These are phyloP conservation scores for Actenoides hombroni DNA, from an alignment of 2,113 vertebrate genomes.

Conservation along the genomic window DNA sequence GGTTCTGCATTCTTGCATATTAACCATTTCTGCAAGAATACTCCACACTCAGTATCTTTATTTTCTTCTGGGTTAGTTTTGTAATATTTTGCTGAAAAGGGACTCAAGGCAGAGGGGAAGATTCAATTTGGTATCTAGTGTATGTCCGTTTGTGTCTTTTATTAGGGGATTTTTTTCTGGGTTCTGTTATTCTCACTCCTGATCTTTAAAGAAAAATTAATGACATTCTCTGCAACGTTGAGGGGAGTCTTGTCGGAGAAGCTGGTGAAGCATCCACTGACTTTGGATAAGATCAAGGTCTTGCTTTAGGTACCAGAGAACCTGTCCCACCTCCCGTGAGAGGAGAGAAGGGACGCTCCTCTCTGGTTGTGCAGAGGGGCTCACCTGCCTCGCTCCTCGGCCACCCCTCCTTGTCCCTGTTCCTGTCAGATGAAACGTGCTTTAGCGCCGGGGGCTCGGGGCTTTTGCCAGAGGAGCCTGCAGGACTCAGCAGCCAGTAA, in stretches of 20 bases:
- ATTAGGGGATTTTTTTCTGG: not conserved
- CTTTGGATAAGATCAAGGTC: not conserved
- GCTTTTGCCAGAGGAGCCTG: not conserved
- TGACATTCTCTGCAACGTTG: not conserved
- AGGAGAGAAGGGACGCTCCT: not conserved
- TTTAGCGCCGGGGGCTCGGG: not conserved
- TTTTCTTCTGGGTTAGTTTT: not conserved
- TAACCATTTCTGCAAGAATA: not conserved
- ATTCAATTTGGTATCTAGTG: not conserved
- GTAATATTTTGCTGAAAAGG: not conserved
- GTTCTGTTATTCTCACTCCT: not conserved
- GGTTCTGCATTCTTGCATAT: not conserved
- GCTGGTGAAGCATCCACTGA: not conserved
- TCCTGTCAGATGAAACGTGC: not conserved
- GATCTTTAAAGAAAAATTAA: not conserved
- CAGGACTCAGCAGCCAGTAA: not conserved
- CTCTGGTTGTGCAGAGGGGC: not conserved
- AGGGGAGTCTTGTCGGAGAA: not conserved
- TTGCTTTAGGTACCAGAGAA: not conserved
- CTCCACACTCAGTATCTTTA: not conserved
- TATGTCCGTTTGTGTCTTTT: not conserved
- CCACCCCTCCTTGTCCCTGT: not conserved
- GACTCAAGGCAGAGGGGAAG: not conserved
- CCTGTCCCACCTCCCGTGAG: not conserved
- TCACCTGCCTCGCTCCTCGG: not conserved